Evolutionary conservation across 2,888 invertebrate genomes (phyloP), one percentile per base, ranked within the genome.

Genomic region (Leucozona laternaria): DNA sequence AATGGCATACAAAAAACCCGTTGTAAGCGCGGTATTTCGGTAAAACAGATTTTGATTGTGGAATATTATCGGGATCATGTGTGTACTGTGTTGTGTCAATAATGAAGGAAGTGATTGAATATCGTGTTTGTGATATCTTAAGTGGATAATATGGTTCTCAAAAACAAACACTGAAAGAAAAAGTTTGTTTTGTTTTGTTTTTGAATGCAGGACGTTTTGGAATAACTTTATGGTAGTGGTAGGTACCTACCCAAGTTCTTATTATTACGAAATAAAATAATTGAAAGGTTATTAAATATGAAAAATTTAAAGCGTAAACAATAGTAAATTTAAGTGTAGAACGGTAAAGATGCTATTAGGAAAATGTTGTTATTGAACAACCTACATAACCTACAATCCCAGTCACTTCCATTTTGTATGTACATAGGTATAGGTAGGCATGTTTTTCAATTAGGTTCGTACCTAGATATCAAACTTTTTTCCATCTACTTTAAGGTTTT

Each of bases 1-100:
- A 77, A 70, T 76, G 45, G 34, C 58, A 34, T 53, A 20, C 0
- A 58, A 58, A 64, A 72, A 82, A 82, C 66, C 78, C 82, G 77
- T 82, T 82, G 68, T 58, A 28, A 58, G 66, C 45, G 72, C 66
- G 58, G 60, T 53, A 53, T 60, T 66, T 75, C 53, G 62, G 25
- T 75, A 53, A 58, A 34, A 53, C 22, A 25, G 68, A 34, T 22
- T 53, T 66, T 28, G 20, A 40, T 64, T 57, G 28, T 22, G n/a
- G 3, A 50, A 66, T n/a, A 45, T 55, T 55, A 62, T 70, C 68
- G 40, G 55, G 25, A 50, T 70, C 45, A 48, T 57, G 64, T 77
- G 77, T 64, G 31, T 31, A 31, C 2, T 31, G 10, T 25, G 37
- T 5, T 6, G 31, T 17, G 45, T 28, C 37, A 25, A 68, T 37